Evolutionary conservation across 2,888 invertebrate species (phyloP).

Genomic region (Dryomyza anilis): DNA sequence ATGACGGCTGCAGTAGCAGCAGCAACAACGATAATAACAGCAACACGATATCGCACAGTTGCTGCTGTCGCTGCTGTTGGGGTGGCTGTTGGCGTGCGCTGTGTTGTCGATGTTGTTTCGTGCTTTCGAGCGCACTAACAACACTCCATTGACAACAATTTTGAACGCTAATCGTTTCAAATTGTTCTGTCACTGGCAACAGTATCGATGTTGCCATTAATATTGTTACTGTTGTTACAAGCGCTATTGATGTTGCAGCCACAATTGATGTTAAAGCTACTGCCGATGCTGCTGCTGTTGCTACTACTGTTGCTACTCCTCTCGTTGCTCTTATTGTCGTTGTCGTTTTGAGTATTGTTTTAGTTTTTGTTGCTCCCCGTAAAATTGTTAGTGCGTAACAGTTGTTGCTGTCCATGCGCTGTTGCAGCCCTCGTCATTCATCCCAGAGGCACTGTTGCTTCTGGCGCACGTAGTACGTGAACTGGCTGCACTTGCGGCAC

Average conservation of each 20-base stretch:
- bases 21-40: background rate
- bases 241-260: background rate
- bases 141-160: background rate
- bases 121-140: no score
- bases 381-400: no score
- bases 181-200: background rate
- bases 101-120: background rate
- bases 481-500: slow-evolving; percentile 86
- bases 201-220: background rate
- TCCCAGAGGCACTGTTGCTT: slow-evolving; percentile 84
- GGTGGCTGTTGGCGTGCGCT: background rate
- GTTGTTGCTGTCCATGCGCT: no score
- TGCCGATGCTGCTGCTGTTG: background rate
- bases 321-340: background rate
- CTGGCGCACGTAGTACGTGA: slow-evolving; percentile 82
- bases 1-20: background rate
- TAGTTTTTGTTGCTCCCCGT: no score
- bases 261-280: background rate
- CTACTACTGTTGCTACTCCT: background rate
- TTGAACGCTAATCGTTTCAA: background rate
- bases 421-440: slow-evolving; percentile 67
- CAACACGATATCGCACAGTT: background rate
- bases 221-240: background rate
- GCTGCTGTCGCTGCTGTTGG: background rate
- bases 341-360: no score